Evolutionary conservation across 2,797 vertebrate genomes (phyloP).

Genomic region (Gymnothorax javanicus): DNA sequence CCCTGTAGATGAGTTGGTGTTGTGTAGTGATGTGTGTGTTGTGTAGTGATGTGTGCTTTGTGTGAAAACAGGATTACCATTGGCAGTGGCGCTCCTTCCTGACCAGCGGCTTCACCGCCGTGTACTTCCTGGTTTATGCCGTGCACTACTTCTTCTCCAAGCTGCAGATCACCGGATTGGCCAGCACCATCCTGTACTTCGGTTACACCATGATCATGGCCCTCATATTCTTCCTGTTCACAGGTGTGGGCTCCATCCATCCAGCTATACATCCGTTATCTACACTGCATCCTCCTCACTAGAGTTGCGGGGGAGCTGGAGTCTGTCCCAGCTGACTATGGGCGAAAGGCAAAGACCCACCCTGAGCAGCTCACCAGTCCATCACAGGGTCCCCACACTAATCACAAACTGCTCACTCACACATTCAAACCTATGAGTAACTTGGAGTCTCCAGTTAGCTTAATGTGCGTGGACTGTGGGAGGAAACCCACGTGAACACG

Average conservation of each 20-base stretch:
- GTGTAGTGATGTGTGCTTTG: neutral
- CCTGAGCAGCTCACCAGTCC: too few species aligned
- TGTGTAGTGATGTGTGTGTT: neutral
- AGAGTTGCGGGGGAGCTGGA: too few species aligned
- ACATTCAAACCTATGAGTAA: too few species aligned
- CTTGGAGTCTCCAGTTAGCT: too few species aligned
- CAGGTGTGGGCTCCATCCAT: conserved; percentile 68
- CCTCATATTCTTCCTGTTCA: conserved; percentile 94
- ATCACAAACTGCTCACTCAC: too few species aligned
- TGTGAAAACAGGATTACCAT: conserved; percentile 81
- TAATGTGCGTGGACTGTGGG: too few species aligned
- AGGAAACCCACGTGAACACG: too few species aligned
- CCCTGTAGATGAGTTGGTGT: neutral
- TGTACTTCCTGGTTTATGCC: conserved; percentile 90
- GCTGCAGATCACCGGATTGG: conserved; percentile 89
- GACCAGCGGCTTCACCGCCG: conserved; percentile 90
- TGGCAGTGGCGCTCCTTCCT: conserved; percentile 96
- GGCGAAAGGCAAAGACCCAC: too few species aligned
- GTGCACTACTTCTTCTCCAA: conserved; percentile 94
- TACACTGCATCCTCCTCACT: too few species aligned
- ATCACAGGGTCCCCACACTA: too few species aligned
- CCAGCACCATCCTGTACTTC: conserved; percentile 92
- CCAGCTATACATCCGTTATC: neutral
- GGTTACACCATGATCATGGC: conserved; percentile 96
- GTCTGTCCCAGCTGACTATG: too few species aligned